Evolutionary conservation across 2,797 vertebrate genomes (phyloP), one percentile per base, ranked within the genome.

Genomic region (Notoglanidium macrostoma): DNA sequence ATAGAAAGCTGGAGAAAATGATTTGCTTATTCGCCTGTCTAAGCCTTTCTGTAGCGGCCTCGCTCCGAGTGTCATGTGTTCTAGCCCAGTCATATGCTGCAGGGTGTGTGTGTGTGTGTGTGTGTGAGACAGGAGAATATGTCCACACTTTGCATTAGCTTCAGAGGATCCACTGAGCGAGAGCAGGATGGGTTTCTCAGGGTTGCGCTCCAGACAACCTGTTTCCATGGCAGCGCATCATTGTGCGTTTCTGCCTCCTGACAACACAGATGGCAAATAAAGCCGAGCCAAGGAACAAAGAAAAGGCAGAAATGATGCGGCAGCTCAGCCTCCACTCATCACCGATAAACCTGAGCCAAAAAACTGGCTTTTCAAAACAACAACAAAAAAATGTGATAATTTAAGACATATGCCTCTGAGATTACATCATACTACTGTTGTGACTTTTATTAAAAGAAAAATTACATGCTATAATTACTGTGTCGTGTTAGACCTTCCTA

Each of bases 201-300:
- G 80, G 86, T 77, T 84, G 81, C 29, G 59, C 73, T 84, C 81
- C 81, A 84, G 81, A 84, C 86, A 79, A 67, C 81, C 51, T 70
- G 86, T 87, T 87, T 84, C 86, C 86, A 77, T 87, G 82, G 86
- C 59, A 87, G 63, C 72, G 51, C 72, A 78, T 87, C 82, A 68
- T 84, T 84, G 86, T 84, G 81, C 83, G 54, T 63, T 78, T 83
- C 82, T 78, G 59, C 72, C 81, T 87, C 82, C 86, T 87, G 86
- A 87, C 81, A 87, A 84, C 86, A 87, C 82, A 87, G 81, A 84
- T 87, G 86, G 86, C 86, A 84, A 84, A 76, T 59, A 21, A 63
- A 68, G 35, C 63, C 40, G 72, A 67, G 86, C 86, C 82, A 87
- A 82, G 68, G 46, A 86, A 87, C 55, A 83, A 87, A 83, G 70